Evolutionary conservation across 2,113 vertebrate species (phyloP), one percentile per base, ranked within the genome.

Genomic region (Brachypteracias leptosomus): DNA sequence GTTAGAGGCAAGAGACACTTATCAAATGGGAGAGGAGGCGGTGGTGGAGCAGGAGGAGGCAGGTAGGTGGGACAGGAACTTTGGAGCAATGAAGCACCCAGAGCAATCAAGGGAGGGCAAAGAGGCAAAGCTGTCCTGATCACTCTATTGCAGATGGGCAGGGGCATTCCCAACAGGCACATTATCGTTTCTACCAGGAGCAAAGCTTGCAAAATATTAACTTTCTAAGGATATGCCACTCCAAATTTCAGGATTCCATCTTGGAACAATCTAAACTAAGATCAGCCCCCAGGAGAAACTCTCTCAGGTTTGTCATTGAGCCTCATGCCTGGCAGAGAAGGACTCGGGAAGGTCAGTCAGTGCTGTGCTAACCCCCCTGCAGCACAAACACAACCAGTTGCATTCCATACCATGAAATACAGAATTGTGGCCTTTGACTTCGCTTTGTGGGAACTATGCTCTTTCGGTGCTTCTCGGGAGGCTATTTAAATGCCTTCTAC

Each of bases 401-500:
- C 54, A 67, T 55, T 89, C 73, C 1, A 0, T 44, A 26, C 40
- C n/a, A 65, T 82, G 54, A 91, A 90, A 93, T 68, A 89, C 7
- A 52, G 85, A 90, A 83, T 44, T 33, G 72, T 8, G 51, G 90
- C 82, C 90, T 90, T 80, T 93, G 88, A 70, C 75, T 93, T 87
- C 11, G 49, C 75, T 88, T 67, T 77, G 36, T 78, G 61, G 65
- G 49, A 90, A 90, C 16, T 3, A 83, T 10, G 26, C 47, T 35
- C 65, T 90, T 67, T 58, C 75, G 63, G 0, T 57, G 86, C 33
- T 89, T 67, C 95, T 84, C 90, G 67, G 47, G 83, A 90, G 86
- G 59, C 86, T 86, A 52, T 74, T 92, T 85, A 91, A 94, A 93
- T 70, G 55, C 42, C 76, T 95, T 91, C 88, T 66, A 62, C 36